A percentile compares a stretch with the other conserved stretches of the same genome.
These are phyloP conservation scores for Porites lobata DNA, from an alignment of 92 coral and sea anemone species.

Conservation along the genomic window DNA sequence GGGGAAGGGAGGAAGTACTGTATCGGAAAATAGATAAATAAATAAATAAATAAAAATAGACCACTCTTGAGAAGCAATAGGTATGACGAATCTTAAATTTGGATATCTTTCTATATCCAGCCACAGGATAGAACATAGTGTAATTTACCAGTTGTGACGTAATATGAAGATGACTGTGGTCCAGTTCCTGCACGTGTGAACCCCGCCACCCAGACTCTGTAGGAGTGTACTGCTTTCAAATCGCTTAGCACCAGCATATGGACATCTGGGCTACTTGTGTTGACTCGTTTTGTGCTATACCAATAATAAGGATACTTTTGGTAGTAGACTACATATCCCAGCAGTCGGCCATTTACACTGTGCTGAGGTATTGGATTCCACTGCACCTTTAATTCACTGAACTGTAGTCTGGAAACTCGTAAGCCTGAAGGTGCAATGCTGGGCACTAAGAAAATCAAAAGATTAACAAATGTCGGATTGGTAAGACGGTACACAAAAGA, in stretches of 20 bases:
- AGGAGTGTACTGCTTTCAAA: neutral
- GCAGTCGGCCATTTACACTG: neutral
- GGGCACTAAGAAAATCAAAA: constrained; percentile 5
- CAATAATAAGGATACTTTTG: neutral
- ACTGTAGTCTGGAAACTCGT: neutral
- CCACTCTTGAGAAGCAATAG: too few relatives aligned
- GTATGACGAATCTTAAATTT: too few relatives aligned
- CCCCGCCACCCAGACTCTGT: neutral
- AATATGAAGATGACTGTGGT: neutral
- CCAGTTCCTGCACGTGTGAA: neutral
- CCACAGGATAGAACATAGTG: neutral
- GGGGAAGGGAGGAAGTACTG: too few relatives aligned
- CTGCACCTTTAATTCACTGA: neutral
- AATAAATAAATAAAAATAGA: too few relatives aligned
- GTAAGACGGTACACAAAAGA: neutral
- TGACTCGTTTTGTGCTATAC: too few relatives aligned
- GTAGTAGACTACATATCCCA: constrained; percentile 19
- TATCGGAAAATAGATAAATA: too few relatives aligned
- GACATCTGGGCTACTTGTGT: too few relatives aligned
- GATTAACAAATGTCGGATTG: neutral
- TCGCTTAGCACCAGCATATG: neutral
- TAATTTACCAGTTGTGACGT: constrained; percentile 4
- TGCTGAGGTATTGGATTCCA: neutral
- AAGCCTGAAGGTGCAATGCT: neutral
- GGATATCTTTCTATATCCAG: too few relatives aligned